A percentile compares a stretch with the other conserved stretches of the same genome.
Conservation (phyloP, 2,113 vertebrate genomes). For the Prionailurus viverrinus region DNA sequence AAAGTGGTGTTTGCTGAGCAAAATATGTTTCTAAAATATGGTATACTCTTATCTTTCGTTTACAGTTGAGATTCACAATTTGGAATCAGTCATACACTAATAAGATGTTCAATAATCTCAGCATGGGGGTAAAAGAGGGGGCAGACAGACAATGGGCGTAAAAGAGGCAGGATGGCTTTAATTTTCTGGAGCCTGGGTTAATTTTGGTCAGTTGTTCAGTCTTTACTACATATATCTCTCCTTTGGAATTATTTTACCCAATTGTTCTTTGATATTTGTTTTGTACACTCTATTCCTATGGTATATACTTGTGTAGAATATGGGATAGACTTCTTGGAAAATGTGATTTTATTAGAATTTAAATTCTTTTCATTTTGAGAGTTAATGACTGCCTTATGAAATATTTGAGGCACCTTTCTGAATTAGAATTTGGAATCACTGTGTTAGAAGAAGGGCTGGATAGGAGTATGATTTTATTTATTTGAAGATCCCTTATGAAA, state of each 20-base stretch:
- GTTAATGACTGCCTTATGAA: not conserved
- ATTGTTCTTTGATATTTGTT: not conserved
- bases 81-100: not conserved
- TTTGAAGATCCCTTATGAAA: not conserved
- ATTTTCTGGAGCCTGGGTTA: not conserved
- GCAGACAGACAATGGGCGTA: not conserved
- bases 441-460: not conserved
- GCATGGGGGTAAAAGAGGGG: not conserved
- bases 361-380: slow-evolving; percentile 40
- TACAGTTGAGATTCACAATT: not conserved
- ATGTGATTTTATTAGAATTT: slow-evolving; percentile 39
- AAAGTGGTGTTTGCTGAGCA: not conserved
- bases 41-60: not conserved
- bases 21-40: not conserved
- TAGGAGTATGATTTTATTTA: slow-evolving; percentile 8
- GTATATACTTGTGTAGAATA: not conserved
- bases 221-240: not conserved
- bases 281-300: not conserved
- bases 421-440: slow-evolving; percentile 41
- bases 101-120: slow-evolving; percentile 14
- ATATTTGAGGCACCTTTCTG: not conserved
- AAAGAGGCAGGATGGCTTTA: not conserved
- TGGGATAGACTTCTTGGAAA: not conserved
- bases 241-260: not conserved
- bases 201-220: not conserved